phyloP scores from a whole-genome alignment of 2,888 invertebrate genomes.

The Trissonchulus latispiculum region DNA sequence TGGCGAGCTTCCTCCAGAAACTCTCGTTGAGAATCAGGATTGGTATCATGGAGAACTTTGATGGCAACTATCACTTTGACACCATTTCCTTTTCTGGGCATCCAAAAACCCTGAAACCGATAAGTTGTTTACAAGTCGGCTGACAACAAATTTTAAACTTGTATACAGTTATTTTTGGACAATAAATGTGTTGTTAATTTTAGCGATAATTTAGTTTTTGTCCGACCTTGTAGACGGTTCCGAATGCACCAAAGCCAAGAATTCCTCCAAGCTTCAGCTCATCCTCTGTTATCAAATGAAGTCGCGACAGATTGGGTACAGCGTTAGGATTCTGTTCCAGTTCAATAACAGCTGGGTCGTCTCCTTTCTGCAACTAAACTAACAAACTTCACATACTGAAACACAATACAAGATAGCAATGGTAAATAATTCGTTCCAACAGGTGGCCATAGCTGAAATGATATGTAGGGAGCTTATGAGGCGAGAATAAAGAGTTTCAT shows the following conservation, averaged over 20 bases:
- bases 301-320: constrained; percentile 79
- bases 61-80: constrained; percentile 81
- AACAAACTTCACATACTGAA: no score
- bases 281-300: constrained; percentile 83
- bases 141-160: no score
- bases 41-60: constrained; percentile 72
- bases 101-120: constrained; percentile 86
- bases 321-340: constrained; percentile 41
- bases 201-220: no score
- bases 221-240: constrained; percentile 91
- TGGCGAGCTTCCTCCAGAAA: constrained; percentile 64
- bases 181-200: no score
- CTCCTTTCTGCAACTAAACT: neutral
- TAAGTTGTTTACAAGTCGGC: no score
- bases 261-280: constrained; percentile 83
- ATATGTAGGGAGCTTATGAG: no score
- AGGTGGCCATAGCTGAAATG: no score
- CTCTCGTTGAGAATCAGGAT: constrained; percentile 73
- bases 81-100: constrained; percentile 60
- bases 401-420: no score
- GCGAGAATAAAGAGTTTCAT: no score
- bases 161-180: no score
- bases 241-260: constrained; percentile 88
- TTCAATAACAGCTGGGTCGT: neutral
- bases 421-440: no score